phyloP scores from a whole-genome alignment of 2,888 invertebrate species.

The Ornithoptera alexandrae region DNA sequence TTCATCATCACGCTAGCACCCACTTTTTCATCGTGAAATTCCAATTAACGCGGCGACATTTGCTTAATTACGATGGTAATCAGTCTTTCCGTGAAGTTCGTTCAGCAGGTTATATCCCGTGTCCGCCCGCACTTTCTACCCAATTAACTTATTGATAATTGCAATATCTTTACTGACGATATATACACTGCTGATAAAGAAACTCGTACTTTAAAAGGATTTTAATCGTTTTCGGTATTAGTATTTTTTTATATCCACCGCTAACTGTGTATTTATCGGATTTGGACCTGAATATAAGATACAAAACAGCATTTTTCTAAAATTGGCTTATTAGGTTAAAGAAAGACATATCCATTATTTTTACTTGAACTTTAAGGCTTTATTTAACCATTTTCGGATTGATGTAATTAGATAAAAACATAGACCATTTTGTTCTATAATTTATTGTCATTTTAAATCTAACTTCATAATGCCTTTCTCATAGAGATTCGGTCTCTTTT shows the following conservation, averaged over 20 bases:
- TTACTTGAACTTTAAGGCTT: too few relatives aligned
- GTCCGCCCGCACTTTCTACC: constrained; percentile 27
- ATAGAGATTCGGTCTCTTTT: too few relatives aligned
- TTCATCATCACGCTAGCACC: constrained; percentile 62
- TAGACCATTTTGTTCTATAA: too few relatives aligned
- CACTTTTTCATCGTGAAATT: constrained; percentile 54
- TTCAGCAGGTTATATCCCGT: constrained; percentile 33
- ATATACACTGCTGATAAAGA: constrained; percentile 1
- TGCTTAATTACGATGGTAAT: constrained; percentile 62
- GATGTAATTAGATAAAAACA: too few relatives aligned
- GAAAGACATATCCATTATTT: too few relatives aligned
- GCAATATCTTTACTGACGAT: constrained; percentile 26
- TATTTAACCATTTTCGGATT: too few relatives aligned
- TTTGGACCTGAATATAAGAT: too few relatives aligned
- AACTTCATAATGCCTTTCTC: too few relatives aligned
- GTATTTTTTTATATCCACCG: not conserved
- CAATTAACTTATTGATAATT: constrained; percentile 33
- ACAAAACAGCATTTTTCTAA: too few relatives aligned
- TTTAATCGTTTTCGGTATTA: not conserved
- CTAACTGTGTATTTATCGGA: too few relatives aligned
- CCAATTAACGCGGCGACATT: constrained; percentile 59
- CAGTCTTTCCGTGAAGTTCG: constrained; percentile 46
- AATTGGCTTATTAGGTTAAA: too few relatives aligned
- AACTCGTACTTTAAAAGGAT: not conserved
- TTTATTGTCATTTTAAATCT: too few relatives aligned